Evolutionary conservation across 1,140 invertebrate genomes (phyloP).

Genomic region (Mya arenaria): DNA sequence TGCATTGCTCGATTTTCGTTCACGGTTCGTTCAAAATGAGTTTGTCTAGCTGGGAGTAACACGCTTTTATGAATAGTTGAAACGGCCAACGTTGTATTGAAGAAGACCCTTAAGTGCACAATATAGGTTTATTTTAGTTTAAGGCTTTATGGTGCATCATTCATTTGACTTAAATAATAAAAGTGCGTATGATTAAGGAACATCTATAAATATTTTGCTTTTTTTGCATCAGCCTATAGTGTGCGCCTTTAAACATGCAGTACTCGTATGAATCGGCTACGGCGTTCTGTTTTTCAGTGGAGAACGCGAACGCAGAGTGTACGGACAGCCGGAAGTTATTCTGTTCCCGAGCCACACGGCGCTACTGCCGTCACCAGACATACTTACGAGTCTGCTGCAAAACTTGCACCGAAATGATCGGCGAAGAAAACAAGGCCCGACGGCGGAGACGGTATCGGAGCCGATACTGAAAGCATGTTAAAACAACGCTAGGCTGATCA

Average conservation of each 20-base stretch:
- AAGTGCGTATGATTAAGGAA: neutral
- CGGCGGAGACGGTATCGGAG: too few species aligned
- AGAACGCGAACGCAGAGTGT: neutral
- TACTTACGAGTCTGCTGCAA: slow-evolving; percentile 24
- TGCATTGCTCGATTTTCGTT: too few species aligned
- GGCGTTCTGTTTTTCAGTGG: neutral
- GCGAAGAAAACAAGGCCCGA: too few species aligned
- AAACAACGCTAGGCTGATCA: too few species aligned
- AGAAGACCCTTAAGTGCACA: too few species aligned
- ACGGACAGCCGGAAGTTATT: neutral
- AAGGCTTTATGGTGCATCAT: neutral
- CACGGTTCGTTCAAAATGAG: too few species aligned
- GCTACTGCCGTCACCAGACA: neutral
- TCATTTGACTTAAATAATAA: neutral
- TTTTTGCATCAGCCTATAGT: neutral
- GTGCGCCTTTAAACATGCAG: neutral
- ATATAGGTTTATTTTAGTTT: too few species aligned
- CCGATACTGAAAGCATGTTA: too few species aligned
- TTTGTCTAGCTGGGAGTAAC: too few species aligned
- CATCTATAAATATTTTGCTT: neutral
- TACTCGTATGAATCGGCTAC: neutral
- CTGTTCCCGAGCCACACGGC: slow-evolving; percentile 16
- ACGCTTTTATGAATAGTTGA: too few species aligned
- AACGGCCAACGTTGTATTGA: too few species aligned
- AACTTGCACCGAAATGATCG: too few species aligned